Evolutionary conservation across 2,113 vertebrate species (phyloP).

Genomic region (Sula dactylatra): DNA sequence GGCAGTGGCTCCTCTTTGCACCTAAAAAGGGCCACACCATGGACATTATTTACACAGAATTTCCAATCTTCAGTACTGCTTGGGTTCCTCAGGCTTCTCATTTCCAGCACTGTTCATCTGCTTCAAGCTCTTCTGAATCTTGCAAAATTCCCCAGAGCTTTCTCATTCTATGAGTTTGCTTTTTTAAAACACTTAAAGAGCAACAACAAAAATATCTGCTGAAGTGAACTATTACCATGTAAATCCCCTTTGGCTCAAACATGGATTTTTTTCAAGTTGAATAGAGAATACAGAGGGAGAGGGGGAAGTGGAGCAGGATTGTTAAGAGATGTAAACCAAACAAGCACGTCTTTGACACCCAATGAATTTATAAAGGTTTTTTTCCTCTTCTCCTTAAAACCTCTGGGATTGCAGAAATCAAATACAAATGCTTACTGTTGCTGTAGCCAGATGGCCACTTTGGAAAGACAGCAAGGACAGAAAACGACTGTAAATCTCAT

Average conservation of each 20-base stretch:
- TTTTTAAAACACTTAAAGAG: neutral
- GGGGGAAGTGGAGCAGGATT: neutral
- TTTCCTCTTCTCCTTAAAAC: neutral
- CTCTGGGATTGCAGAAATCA: neutral
- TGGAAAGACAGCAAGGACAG: neutral
- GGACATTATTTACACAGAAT: neutral
- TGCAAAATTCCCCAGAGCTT: neutral
- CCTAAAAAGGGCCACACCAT: neutral
- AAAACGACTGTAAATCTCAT: neutral
- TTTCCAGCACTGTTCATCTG: neutral
- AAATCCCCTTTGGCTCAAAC: constrained; percentile 9
- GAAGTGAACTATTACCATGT: neutral
- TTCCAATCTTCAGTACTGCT: neutral
- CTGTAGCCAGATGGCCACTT: neutral
- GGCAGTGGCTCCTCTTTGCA: neutral
- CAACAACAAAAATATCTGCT: neutral
- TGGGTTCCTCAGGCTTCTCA: neutral
- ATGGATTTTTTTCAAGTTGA: neutral
- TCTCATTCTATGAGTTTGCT: neutral
- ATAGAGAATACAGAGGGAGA: neutral
- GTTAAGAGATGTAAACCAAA: neutral
- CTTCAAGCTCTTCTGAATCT: neutral
- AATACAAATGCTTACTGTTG: neutral
- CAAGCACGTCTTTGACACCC: neutral
- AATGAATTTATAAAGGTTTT: neutral